Evolutionary conservation across 1,140 invertebrate genomes (phyloP), one percentile per base, ranked within the genome.

Genomic region (Lordiphosa stackelbergi): DNA sequence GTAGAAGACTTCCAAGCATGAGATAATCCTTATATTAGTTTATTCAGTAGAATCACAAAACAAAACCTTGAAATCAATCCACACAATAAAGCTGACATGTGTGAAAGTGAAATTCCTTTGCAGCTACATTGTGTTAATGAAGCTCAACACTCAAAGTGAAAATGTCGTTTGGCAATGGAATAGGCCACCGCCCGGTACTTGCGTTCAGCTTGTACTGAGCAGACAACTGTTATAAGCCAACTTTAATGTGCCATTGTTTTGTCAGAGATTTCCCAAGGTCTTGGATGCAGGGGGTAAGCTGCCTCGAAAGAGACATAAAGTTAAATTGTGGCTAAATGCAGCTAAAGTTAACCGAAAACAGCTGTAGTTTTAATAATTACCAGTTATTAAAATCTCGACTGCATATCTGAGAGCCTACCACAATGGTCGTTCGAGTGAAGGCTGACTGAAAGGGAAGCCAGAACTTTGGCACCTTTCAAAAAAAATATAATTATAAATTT

Each of bases 271-370:
- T 60, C 62, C 63, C 74, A 78, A 78, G 75, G 77, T 71, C 75
- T 68, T 64, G 71, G 7, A 8, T 31, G 28, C 22, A 24, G 28
- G 28, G 28, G 13, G 11, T 42, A 42, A 53, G 63, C 64, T 66
- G 45, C 24, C 68, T 38, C 45, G 56, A 69, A 69, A 62, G 51
- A 69, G 65, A 62, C 55, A 56, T 66, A 53, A 49, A 57, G 46
- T 54, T 69, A 74, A 81, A 70, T 58, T 68, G 62, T 68, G 55
- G 60, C 66, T 81, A 79, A 79, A 81, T 81, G 71, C 75, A 81
- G 75, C 45, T 72, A 54, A 72, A 61, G 53, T 48, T 42, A 68
- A 53, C 45, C 48, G 45, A 56, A 37, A 11, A 71, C 60, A 68
- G 49, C 43, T 62, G 64, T 74, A 68, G 53, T 53, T 57, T 70